phyloP scores from a whole-genome alignment of 2,888 invertebrate species.

The Sinelater perroti region DNA sequence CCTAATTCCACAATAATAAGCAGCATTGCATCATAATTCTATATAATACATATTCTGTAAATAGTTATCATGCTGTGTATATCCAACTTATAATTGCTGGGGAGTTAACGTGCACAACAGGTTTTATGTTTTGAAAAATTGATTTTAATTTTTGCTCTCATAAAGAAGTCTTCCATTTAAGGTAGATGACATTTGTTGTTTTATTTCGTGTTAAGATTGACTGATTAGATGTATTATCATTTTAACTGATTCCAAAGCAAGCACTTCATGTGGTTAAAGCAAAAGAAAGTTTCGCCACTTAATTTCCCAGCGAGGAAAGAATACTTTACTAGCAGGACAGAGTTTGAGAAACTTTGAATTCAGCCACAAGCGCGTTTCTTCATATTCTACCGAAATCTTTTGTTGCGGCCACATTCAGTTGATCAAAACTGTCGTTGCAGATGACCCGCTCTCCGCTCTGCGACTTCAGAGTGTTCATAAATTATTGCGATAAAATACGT shows the following conservation, averaged over 20 bases:
- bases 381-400: background rate
- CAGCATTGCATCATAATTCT: constrained; percentile 36
- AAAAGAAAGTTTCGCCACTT: too few relatives aligned
- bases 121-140: background rate
- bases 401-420: background rate
- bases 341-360: background rate
- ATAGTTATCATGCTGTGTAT: constrained; percentile 19
- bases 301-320: constrained; percentile 28
- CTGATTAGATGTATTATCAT: too few relatives aligned
- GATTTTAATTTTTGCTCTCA: background rate
- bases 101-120: constrained; percentile 28
- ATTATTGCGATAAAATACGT: background rate
- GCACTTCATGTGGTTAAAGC: too few relatives aligned
- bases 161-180: constrained; percentile 9
- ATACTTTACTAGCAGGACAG: constrained; percentile 19
- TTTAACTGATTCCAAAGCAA: too few relatives aligned
- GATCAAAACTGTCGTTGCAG: background rate
- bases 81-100: constrained; percentile 26
- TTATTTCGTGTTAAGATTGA: too few relatives aligned
- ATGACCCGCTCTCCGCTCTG: background rate
- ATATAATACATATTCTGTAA: constrained; percentile 33
- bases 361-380: background rate
- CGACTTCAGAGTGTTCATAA: background rate
- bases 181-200: too few relatives aligned
- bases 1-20: constrained; percentile 58